phyloP scores from a whole-genome alignment of 2,888 invertebrate genomes.

The Hymenopus coronatus region DNA sequence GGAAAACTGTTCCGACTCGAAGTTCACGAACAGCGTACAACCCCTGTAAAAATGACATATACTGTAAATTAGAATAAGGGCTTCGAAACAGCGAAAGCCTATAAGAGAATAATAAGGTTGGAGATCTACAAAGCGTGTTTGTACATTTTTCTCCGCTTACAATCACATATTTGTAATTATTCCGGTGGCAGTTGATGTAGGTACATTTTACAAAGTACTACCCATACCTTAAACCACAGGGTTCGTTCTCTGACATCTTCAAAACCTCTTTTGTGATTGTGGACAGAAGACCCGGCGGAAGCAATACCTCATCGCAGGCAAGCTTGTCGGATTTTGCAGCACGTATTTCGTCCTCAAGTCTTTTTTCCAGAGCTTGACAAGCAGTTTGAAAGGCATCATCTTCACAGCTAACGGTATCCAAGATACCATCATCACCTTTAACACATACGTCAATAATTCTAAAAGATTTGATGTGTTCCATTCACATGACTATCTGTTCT shows the following conservation, averaged over 20 bases:
- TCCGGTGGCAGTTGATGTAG: too few species aligned
- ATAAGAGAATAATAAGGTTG: too few species aligned
- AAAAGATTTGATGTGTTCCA: too few species aligned
- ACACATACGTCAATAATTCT: conserved; percentile 17
- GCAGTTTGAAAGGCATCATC: conserved; percentile 36
- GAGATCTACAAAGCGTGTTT: too few species aligned
- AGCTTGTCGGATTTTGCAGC: conserved; percentile 78
- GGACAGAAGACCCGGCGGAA: conserved; percentile 78
- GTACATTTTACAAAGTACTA: too few species aligned
- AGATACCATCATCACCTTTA: conserved; percentile 17
- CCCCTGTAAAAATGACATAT: conserved; percentile 52
- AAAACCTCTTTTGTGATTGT: conserved; percentile 77
- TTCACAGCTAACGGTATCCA: not conserved
- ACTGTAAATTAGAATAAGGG: too few species aligned
- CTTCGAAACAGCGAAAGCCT: too few species aligned
- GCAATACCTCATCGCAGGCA: conserved; percentile 78
- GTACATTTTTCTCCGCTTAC: too few species aligned
- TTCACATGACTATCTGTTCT: too few species aligned
- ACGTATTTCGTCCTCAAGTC: conserved; percentile 74
- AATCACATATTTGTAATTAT: too few species aligned
- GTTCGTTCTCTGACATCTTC: conserved; percentile 81
- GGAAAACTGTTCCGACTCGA: conserved; percentile 66
- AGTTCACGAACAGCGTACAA: conserved; percentile 80
- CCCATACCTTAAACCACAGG: conserved; percentile 71
- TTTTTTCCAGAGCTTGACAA: conserved; percentile 64